Conservation (phyloP, 2,113 vertebrate species). For the Perccottus glenii region DNA sequence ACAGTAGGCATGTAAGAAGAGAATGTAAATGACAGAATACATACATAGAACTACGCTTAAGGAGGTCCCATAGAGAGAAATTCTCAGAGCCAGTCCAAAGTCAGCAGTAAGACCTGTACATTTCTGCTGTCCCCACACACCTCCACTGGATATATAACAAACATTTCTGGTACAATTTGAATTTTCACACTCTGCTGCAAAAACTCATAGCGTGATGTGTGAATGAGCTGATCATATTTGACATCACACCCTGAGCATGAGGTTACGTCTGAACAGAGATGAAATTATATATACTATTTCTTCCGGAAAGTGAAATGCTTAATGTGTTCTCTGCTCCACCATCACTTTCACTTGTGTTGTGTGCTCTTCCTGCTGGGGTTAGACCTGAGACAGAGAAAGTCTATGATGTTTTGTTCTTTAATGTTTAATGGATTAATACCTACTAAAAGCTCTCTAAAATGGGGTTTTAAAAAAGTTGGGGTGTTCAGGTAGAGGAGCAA, state of each 20-base stretch:
- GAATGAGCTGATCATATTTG: neutral
- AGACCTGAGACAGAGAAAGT: neutral
- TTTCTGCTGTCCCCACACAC: neutral
- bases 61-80: too few species aligned
- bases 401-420: too few species aligned
- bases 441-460: too few species aligned
- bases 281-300: neutral
- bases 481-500: too few species aligned
- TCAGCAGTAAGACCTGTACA: too few species aligned
- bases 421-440: too few species aligned
- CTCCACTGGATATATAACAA: neutral
- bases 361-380: neutral
- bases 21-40: neutral
- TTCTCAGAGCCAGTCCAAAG: too few species aligned
- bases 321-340: neutral
- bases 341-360: neutral
- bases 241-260: neutral
- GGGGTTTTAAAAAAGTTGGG: too few species aligned
- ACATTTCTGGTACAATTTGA: neutral
- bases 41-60: neutral
- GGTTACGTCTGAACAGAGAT: neutral
- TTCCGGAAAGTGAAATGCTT: neutral
- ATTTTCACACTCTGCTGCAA: constrained; percentile 9
- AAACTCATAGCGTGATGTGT: neutral
- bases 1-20: neutral